Evolutionary conservation across 1,140 invertebrate species (phyloP), one percentile per base, ranked within the genome.

Genomic region (Drosophila tsacasi): DNA sequence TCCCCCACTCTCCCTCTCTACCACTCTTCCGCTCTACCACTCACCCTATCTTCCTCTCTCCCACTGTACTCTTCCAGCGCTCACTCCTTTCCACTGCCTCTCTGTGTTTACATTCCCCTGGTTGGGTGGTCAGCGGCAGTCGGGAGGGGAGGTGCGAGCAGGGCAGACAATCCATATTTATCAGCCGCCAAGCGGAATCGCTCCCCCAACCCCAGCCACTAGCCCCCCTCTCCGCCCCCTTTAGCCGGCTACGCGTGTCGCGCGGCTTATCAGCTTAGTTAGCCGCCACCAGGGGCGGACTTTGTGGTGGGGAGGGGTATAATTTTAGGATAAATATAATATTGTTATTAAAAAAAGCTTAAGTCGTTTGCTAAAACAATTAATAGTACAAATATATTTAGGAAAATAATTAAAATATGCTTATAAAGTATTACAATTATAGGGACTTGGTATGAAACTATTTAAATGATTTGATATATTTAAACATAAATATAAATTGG

Each of bases 21-120:
- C 23, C 23, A 25, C 2, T 3, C 23, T 25, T 3, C 27, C 27
- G 0, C 27, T 27, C 27, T 5, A 0, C 27, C 30, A 32, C 30
- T 32, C 9, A 10, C 2, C 30, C 30, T 32, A 2, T 32, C 30
- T 4, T 5, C n/a, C 35, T 5, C 42, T 21, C 15, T 12, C 13
- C 15, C 32, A 32, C 32, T 35, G 4, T 13, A 35, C 32, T 12
- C 32, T 35, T 35, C 32, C 32, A 35, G 32, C 27, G 35, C 40
- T 47, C 55, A 44, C 21, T 13, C 55, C 10, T 13, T 15, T n/a
- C 15, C 17, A 40, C n/a, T 42, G 37, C 19, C 47, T 42, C 66
- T 49, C 37, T 42, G 69, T 60, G 69, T 61, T 73, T 72, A 61
- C 71, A 73, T 73, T 73, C 46, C 30, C 21, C 17, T 19, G 37